These are phyloP conservation scores for Anthopleura sola DNA, from an alignment of 64 coral and sea anemone species.

Conservation along the genomic window DNA sequence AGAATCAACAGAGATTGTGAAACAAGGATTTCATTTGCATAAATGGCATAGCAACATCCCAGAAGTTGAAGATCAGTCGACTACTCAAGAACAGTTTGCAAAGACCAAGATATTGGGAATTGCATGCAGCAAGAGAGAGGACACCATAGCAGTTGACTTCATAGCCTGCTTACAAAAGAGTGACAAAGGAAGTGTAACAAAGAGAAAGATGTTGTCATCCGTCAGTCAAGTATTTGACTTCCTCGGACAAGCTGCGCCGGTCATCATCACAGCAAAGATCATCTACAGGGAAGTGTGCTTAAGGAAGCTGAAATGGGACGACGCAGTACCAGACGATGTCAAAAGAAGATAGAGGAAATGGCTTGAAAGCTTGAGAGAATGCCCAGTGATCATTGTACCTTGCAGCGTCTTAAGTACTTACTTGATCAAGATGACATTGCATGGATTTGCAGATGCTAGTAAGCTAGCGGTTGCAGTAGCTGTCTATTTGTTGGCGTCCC, in stretches of 20 bases:
- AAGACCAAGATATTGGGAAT: constrained; percentile 60
- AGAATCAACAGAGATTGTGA: constrained; percentile 61
- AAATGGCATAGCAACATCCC: constrained; percentile 65
- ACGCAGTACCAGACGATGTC: constrained; percentile 43
- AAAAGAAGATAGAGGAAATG: constrained; percentile 48
- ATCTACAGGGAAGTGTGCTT: constrained; percentile 63
- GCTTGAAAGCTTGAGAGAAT: constrained; percentile 25
- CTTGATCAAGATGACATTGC: constrained; percentile 26
- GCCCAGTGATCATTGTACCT: constrained; percentile 41
- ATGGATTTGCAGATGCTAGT: constrained; percentile 84
- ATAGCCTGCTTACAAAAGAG: not conserved
- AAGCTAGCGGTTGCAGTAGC: constrained; percentile 42
- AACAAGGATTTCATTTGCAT: constrained; percentile 50
- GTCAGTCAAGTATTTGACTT: constrained; percentile 57
- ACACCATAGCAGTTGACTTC: constrained; percentile 30
- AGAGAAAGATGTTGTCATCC: constrained; percentile 60
- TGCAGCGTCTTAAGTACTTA: constrained; percentile 34
- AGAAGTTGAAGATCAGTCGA: constrained; percentile 22
- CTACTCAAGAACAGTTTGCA: not conserved
- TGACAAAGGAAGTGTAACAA: constrained; percentile 23
- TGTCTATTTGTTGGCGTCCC: constrained; percentile 34
- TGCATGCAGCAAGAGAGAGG: constrained; percentile 40
- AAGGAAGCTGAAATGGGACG: constrained; percentile 54
- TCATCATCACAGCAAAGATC: constrained; percentile 46
- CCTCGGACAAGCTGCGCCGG: constrained; percentile 48